phyloP scores from a whole-genome alignment of 2,888 invertebrate genomes.

The Xanthostigma xanthostigma region DNA sequence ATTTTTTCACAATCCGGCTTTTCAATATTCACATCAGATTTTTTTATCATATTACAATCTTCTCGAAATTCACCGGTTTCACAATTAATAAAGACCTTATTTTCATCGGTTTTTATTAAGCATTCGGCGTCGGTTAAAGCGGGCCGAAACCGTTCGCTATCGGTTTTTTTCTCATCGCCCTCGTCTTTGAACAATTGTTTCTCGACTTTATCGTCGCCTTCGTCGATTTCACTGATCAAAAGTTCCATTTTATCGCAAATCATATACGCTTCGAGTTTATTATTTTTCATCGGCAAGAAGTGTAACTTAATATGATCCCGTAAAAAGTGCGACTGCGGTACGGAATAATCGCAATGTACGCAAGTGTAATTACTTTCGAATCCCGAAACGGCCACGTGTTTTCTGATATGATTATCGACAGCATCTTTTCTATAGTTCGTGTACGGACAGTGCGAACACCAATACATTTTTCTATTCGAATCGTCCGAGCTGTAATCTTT shows the following conservation, averaged over 20 bases:
- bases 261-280: slow-evolving; percentile 42
- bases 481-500: slow-evolving; percentile 25
- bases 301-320: slow-evolving; percentile 70
- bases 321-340: slow-evolving; percentile 55
- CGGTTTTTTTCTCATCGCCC: slow-evolving; percentile 10
- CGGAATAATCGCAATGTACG: slow-evolving; percentile 69
- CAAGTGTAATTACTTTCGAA: slow-evolving; percentile 48
- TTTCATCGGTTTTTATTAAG: too few species aligned
- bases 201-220: slow-evolving; percentile 20
- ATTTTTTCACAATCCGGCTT: too few species aligned
- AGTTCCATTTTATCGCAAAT: slow-evolving; percentile 43
- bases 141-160: slow-evolving; percentile 8
- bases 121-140: neutral
- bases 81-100: slow-evolving; percentile 23
- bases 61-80: slow-evolving; percentile 26
- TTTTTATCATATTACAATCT: slow-evolving; percentile 7
- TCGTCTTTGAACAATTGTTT: slow-evolving; percentile 18
- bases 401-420: slow-evolving; percentile 57
- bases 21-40: too few species aligned
- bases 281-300: slow-evolving; percentile 43
- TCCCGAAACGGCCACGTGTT: slow-evolving; percentile 50
- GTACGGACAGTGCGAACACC: slow-evolving; percentile 70
- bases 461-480: slow-evolving; percentile 46
- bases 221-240: slow-evolving; percentile 34
- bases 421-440: slow-evolving; percentile 57